phyloP scores from a whole-genome alignment of 2,888 invertebrate species.

The Gymnosoma rotundatum region DNA sequence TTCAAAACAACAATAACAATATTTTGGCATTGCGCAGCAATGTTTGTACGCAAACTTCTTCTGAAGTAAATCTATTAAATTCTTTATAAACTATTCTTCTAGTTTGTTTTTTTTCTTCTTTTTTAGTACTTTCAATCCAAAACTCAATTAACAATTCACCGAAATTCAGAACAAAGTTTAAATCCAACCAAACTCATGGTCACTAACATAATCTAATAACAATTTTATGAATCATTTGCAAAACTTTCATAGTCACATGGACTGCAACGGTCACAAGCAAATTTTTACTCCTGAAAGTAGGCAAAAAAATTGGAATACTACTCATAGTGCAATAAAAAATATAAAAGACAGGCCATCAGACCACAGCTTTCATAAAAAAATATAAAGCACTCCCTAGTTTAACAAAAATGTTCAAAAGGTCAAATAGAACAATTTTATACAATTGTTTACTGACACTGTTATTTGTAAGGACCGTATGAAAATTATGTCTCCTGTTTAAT shows the following conservation, averaged over 20 bases:
- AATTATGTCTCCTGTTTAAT: conserved; percentile 23
- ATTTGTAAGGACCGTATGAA: conserved; percentile 33
- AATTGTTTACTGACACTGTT: conserved; percentile 13
- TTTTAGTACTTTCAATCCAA: background rate
- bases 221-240: background rate
- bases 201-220: background rate
- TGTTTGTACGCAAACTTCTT: too few species aligned
- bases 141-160: conserved; percentile 27
- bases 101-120: background rate
- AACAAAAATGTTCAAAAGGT: conserved; percentile 1
- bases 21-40: too few species aligned
- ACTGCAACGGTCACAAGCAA: background rate
- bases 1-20: too few species aligned
- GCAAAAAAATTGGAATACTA: background rate
- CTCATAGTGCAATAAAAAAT: background rate
- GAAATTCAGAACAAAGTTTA: background rate
- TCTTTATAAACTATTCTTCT: background rate
- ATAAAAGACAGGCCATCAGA: too few species aligned
- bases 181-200: background rate
- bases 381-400: conserved; percentile 4
- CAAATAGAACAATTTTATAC: background rate
- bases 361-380: background rate
- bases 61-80: background rate
- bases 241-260: background rate
- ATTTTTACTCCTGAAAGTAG: background rate